phyloP scores from a whole-genome alignment of 2,888 invertebrate genomes.

The Drosophila imparisetae region DNA sequence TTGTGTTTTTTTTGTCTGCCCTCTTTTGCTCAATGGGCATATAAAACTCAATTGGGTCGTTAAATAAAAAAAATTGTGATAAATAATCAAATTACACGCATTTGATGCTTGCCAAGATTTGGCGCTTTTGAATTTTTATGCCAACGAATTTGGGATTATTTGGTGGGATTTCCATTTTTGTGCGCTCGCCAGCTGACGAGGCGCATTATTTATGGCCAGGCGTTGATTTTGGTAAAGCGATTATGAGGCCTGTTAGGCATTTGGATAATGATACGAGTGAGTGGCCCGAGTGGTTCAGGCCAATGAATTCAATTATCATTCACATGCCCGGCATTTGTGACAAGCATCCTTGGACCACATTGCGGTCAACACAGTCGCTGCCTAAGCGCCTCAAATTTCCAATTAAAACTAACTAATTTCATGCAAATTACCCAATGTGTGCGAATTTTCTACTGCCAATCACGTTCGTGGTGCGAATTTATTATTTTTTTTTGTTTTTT shows the following conservation, averaged over 20 bases:
- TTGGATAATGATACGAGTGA: constrained; percentile 33
- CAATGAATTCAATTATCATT: constrained; percentile 41
- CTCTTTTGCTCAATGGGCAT: constrained; percentile 50
- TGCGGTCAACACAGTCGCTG: neutral
- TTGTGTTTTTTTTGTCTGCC: constrained; percentile 9
- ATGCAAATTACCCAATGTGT: constrained; percentile 51
- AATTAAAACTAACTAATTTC: constrained; percentile 72
- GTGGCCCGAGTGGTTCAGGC: constrained; percentile 12
- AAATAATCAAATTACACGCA: constrained; percentile 81
- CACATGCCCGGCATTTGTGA: constrained; percentile 21
- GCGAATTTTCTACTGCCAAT: constrained; percentile 53
- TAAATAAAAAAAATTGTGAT: constrained; percentile 80
- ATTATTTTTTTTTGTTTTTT: constrained; percentile 4
- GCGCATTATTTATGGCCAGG: constrained; percentile 60
- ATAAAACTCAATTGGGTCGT: constrained; percentile 81
- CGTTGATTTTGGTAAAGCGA: constrained; percentile 46
- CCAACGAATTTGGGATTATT: constrained; percentile 39
- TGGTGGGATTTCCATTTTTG: constrained; percentile 25
- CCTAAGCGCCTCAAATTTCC: constrained; percentile 62
- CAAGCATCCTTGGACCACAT: constrained; percentile 1
- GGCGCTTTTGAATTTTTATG: constrained; percentile 56
- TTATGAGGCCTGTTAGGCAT: constrained; percentile 44
- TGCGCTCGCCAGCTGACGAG: constrained; percentile 45
- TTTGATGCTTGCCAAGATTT: constrained; percentile 67
- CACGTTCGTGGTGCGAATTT: constrained; percentile 11